Evolutionary conservation across 2,797 vertebrate genomes (phyloP).

Genomic region (Esox masquinongy): DNA sequence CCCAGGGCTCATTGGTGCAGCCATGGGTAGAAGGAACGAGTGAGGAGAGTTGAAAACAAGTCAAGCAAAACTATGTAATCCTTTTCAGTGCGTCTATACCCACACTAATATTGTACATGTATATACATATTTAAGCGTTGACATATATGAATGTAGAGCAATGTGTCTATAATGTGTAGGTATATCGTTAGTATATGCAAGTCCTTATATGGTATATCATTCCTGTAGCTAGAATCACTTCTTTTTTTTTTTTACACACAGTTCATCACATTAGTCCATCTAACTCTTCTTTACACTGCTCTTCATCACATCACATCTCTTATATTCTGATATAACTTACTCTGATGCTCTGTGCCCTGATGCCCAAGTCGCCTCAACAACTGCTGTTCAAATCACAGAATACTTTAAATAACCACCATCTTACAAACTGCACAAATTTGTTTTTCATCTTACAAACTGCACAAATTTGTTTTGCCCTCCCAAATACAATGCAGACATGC

Average conservation of each 20-base stretch:
- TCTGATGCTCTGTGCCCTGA: neutral
- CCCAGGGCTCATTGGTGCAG: constrained; percentile 32
- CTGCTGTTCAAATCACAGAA: neutral
- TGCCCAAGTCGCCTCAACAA: neutral
- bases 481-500: neutral
- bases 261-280: constrained; percentile 5
- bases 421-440: no score
- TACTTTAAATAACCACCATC: constrained; percentile 30
- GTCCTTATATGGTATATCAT: constrained; percentile 62
- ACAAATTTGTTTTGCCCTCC: neutral
- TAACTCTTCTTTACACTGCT: no score
- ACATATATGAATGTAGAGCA: constrained; percentile 85
- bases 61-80: constrained; percentile 71
- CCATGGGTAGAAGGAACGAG: neutral
- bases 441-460: constrained; percentile 27
- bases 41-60: constrained; percentile 29
- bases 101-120: constrained; percentile 77
- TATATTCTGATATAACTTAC: neutral
- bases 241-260: constrained; percentile 17
- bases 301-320: neutral
- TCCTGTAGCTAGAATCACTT: constrained; percentile 51
- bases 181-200: constrained; percentile 71
- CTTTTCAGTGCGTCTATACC: constrained; percentile 77
- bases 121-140: constrained; percentile 81
- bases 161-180: constrained; percentile 76